These are phyloP conservation scores for Oligia fasciuncula DNA, from an alignment of 2,888 invertebrate genomes.

Conservation along the genomic window DNA sequence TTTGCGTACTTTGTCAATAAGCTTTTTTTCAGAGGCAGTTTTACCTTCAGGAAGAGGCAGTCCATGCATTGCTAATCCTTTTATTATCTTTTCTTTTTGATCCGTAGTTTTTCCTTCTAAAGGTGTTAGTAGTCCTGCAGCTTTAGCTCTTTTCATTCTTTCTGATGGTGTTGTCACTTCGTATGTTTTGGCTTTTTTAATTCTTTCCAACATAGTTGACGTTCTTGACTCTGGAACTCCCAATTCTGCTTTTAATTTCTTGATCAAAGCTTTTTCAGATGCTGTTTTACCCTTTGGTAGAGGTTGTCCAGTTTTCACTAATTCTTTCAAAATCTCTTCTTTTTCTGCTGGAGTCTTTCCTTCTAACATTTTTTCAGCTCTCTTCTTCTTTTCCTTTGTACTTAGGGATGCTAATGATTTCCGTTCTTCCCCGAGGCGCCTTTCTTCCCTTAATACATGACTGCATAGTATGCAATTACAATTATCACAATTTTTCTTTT, in stretches of 20 bases:
- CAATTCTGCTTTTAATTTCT: constrained; percentile 39
- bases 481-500: constrained; percentile 77
- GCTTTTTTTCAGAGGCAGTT: too few relatives aligned
- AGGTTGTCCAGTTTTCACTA: constrained; percentile 33
- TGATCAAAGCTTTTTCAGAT: constrained; percentile 41
- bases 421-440: constrained; percentile 18
- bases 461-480: constrained; percentile 70
- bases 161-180: constrained; percentile 23
- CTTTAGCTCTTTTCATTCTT: constrained; percentile 22
- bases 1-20: too few relatives aligned
- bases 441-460: constrained; percentile 64
- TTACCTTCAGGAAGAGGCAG: constrained; percentile 63
- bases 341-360: constrained; percentile 42
- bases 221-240: constrained; percentile 34
- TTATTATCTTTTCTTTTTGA: constrained; percentile 67
- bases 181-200: constrained; percentile 36
- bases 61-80: constrained; percentile 57
- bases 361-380: constrained; percentile 46
- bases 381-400: constrained; percentile 36
- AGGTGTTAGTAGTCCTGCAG: constrained; percentile 56
- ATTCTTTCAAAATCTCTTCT: constrained; percentile 42
- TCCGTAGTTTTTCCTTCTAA: constrained; percentile 65
- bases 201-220: constrained; percentile 30
- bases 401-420: constrained; percentile 27
- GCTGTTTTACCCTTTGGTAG: constrained; percentile 46